A percentile compares a stretch with the other conserved stretches of the same genome.
phyloP scores from a whole-genome alignment of 2,797 vertebrate genomes.

The Allobates femoralis region DNA sequence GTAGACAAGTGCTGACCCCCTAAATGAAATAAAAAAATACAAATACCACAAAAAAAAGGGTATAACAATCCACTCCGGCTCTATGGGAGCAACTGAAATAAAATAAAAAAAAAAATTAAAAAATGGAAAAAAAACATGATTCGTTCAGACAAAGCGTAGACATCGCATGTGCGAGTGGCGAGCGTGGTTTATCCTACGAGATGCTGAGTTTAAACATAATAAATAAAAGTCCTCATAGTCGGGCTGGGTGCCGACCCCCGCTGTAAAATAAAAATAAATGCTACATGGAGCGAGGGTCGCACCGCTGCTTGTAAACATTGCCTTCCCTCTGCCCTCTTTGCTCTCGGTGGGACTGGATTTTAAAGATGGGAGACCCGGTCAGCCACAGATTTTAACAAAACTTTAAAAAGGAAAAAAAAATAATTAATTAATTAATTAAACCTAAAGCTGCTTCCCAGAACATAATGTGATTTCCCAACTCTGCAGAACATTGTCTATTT shows the following conservation, averaged over 20 bases:
- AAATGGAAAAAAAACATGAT: conserved; percentile 69
- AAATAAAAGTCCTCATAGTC: conserved; percentile 64
- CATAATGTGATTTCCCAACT: conserved; percentile 80
- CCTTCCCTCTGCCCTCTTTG: conserved; percentile 84
- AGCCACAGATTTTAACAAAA: conserved; percentile 75
- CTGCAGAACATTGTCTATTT: conserved; percentile 81
- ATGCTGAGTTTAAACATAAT: conserved; percentile 72
- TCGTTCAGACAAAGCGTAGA: conserved; percentile 67
- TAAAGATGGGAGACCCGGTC: conserved; percentile 74
- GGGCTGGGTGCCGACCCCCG: conserved; percentile 72
- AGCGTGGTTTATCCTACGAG: conserved; percentile 76
- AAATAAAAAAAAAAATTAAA: too few species aligned
- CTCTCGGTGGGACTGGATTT: conserved; percentile 77
- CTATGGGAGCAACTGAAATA: too few species aligned
- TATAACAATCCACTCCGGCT: conserved; percentile 68
- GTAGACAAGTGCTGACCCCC: conserved; percentile 66
- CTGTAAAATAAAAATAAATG: conserved; percentile 73
- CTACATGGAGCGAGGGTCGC: conserved; percentile 84
- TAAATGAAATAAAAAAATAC: conserved; percentile 49
- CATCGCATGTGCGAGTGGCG: conserved; percentile 75
- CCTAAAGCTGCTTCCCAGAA: conserved; percentile 89
- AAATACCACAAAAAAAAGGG: conserved; percentile 70
- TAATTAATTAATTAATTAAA: conserved; percentile 78
- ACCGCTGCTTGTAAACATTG: conserved; percentile 90
- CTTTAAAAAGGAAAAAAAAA: conserved; percentile 60